These are phyloP conservation scores for Gymnoscopelus microlampas DNA, from an alignment of 2,797 vertebrate species.

Conservation along the genomic window DNA sequence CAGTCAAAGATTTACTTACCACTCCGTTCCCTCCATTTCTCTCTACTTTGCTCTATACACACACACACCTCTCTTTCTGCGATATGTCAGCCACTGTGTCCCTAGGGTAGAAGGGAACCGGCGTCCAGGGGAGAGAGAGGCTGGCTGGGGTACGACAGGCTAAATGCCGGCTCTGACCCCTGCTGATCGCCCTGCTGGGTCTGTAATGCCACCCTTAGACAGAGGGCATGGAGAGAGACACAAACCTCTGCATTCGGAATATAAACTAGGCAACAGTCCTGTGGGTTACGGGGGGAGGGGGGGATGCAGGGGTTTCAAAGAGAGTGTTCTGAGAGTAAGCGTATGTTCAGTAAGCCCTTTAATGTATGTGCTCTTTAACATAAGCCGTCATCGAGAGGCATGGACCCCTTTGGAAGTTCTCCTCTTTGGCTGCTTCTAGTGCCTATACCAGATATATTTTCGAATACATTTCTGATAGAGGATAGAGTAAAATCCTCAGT, in stretches of 20 bases:
- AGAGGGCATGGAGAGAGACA: constrained; percentile 54
- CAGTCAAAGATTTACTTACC: not conserved
- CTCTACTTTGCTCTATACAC: not conserved
- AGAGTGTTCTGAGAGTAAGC: constrained; percentile 61
- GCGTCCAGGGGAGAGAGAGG: constrained; percentile 59
- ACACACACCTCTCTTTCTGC: constrained; percentile 21
- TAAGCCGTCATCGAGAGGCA: constrained; percentile 45
- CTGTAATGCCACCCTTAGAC: constrained; percentile 69
- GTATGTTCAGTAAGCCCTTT: constrained; percentile 68
- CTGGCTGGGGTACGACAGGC: constrained; percentile 62
- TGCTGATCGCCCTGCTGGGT: constrained; percentile 70
- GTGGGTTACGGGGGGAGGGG: constrained; percentile 18
- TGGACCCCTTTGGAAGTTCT: constrained; percentile 36
- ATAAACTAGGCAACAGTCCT: constrained; percentile 61
- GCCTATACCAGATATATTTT: constrained; percentile 7
- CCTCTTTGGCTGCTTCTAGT: constrained; percentile 22
- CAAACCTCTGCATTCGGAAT: constrained; percentile 62
- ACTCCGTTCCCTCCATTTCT: constrained; percentile 17
- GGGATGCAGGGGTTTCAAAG: constrained; percentile 58
- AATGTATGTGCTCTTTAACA: constrained; percentile 57
- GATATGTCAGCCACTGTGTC: constrained; percentile 25
- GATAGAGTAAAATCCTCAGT: no score
- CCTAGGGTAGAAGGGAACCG: constrained; percentile 58
- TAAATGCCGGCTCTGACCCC: constrained; percentile 71
- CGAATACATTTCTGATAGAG: constrained; percentile 23